phyloP scores from a whole-genome alignment of 2,113 vertebrate genomes.

The Megatriorchis doriae region DNA sequence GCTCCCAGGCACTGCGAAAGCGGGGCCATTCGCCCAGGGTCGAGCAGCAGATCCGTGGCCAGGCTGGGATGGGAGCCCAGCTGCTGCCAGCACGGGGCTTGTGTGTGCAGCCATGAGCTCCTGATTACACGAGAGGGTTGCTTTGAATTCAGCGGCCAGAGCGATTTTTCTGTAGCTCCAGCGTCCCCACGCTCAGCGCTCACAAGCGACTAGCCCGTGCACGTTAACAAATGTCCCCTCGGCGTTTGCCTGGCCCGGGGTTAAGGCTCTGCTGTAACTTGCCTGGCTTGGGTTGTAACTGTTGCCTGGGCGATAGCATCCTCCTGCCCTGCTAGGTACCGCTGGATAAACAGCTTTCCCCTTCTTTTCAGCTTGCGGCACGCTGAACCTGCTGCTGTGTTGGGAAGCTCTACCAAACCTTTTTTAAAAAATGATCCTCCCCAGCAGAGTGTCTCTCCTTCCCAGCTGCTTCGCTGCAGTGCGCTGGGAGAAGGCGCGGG shows the following conservation, averaged over 20 bases:
- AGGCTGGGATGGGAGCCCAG: neutral
- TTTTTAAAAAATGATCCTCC: too few relatives aligned
- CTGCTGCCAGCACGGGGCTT: neutral
- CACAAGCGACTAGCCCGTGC: rapidly evolving
- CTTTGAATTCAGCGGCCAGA: neutral
- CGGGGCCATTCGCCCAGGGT: rapidly evolving
- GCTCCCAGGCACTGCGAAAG: neutral
- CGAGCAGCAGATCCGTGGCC: neutral
- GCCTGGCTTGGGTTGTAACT: neutral
- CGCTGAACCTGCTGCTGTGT: neutral
- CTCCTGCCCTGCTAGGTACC: neutral
- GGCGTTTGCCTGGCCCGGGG: neutral
- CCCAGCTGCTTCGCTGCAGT: neutral
- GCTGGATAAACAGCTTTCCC: neutral
- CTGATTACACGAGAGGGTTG: rapidly evolving
- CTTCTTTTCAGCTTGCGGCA: neutral
- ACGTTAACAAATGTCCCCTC: rapidly evolving
- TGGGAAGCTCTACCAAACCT: neutral
- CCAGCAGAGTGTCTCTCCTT: too few relatives aligned
- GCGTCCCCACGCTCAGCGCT: rapidly evolving
- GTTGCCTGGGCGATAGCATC: neutral
- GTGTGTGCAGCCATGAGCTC: neutral
- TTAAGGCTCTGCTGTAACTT: neutral
- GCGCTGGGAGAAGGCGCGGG: neutral
- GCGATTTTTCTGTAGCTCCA: neutral